phyloP scores from a whole-genome alignment of 2,888 invertebrate genomes.

The Ashinkailepas kermadecensis region DNA sequence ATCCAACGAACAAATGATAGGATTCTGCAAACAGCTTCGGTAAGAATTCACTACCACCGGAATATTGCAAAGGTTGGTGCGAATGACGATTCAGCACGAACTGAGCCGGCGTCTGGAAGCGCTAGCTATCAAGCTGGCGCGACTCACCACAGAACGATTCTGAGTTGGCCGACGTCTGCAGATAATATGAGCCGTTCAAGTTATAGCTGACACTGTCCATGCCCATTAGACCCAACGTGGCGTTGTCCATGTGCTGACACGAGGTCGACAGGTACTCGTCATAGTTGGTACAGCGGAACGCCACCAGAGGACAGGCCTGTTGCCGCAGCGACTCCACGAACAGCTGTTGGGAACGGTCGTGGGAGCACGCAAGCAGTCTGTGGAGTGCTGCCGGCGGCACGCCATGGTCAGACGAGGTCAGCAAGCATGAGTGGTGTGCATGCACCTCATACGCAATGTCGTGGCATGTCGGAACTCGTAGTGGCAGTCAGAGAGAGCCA shows the following conservation, averaged over 20 bases:
- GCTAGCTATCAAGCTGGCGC: background rate
- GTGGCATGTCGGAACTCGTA: too few species aligned
- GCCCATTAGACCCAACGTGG: background rate
- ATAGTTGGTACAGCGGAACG: background rate
- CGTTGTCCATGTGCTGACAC: background rate
- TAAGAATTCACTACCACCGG: too few species aligned
- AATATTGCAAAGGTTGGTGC: too few species aligned
- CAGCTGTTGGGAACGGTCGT: background rate
- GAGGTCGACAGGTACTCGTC: background rate
- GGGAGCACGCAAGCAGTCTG: background rate
- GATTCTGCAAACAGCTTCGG: too few species aligned
- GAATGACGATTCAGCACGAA: too few species aligned
- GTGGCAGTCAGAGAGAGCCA: too few species aligned
- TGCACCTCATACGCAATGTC: too few species aligned
- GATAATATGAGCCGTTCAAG: constrained; percentile 2
- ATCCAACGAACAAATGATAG: too few species aligned
- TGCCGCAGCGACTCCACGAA: background rate
- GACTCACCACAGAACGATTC: background rate
- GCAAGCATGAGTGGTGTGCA: too few species aligned
- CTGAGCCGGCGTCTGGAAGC: background rate
- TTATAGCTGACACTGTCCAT: background rate
- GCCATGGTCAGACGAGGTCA: too few species aligned
- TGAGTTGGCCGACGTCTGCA: background rate
- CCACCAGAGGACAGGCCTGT: background rate
- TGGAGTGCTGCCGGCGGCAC: background rate